Base-by-base conservation (phyloP, 2,888 invertebrate genomes). In the Saturnia pavonia region DNA sequence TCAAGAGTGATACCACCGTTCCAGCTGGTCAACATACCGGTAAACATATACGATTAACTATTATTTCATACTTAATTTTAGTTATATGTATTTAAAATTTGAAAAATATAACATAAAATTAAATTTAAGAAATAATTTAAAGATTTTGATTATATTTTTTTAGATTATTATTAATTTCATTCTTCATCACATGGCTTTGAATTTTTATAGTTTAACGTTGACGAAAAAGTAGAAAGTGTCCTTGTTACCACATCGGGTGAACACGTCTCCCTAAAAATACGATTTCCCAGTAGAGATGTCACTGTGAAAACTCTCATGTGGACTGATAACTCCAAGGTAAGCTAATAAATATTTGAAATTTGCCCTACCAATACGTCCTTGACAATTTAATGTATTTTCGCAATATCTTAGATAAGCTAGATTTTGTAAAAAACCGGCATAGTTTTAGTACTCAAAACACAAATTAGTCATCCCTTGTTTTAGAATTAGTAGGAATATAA, bases 291-390 rank as follows among this genome's bases (percentile, higher is more conserved):
- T 12, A 25, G 14, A 19, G 14, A n/a, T 34, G 34, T 34, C 7
- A 25, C 43, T 34, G 8, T 9, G 14, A 68, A 27, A 34, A 68
- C 40, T 19, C 25, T 34, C 8, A 48, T 68, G 40, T 68, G 68
- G 68, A 40, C 51, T 68, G n/a, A 48, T 8, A 25, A 68, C 25
- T 48, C 25, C 11, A 68, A 68, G n/a, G 68, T 68, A 54, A 68
- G n/a, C 22, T n/a, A 22, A 54, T 54, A 7, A 22, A 54, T 34
- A 6, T 34, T 34, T 34, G 6, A 34, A n/a, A n/a, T n/a, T n/a
- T n/a, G n/a, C n/a, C n/a, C n/a, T n/a, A n/a, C n/a, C n/a, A n/a
- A n/a, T n/a, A n/a, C n/a, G n/a, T 34, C 6, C 34, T 34, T 34
- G 34, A 34, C 22, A 43, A 12, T 43, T 43, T 43, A 43, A 12